Base-by-base conservation (phyloP, 2,888 invertebrate genomes). In the Cremastinae sp. region DNA sequence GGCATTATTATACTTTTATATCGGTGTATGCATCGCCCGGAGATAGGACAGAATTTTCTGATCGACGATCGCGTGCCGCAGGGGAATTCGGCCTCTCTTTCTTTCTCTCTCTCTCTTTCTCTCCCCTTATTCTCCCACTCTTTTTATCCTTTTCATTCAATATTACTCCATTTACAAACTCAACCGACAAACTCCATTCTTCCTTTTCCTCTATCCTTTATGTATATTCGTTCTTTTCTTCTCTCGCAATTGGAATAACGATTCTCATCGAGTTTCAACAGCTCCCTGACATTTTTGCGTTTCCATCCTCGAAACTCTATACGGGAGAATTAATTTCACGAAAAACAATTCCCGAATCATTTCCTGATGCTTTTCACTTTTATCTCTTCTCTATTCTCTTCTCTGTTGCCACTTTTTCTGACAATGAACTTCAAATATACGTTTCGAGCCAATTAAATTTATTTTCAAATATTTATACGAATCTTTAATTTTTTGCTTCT, bases 61-160 rank as follows among this genome's bases (percentile, higher is more conserved):
- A 41, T 56, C 62, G 61, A 56, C 47, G 61, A 75, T 75, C 66
- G 71, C 71, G 75, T 75, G 75, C 51, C 61, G 66, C 71, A 49
- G 41, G 49, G 54, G 49, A 49, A 58, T 65, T 65, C 61, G 49
- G 43, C 20, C 14, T 64, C 58, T 56, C 69, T 68, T 53, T 14
- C 12, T 72, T 54, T 56, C 51, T 43, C 36, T 28, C 28, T 18
- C 12, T 47, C 38, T 74, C 14, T 65, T 10, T 12, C 7, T 20
- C 12, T 41, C 58, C 49, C 18, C 45, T 41, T 36, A 49, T 69
- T 61, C 59, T 53, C 9, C 58, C 20, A 22, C 45, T 22, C 20
- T 54, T 22, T 22, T 9, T 56, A 56, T 16, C n/a, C 34, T 74
- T 43, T 14, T 18, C 49, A 9, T 56, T 56, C 34, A 10, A 18